These are phyloP conservation scores for Danaus chrysippus DNA, from an alignment of 2,888 invertebrate species.

Conservation along the genomic window DNA sequence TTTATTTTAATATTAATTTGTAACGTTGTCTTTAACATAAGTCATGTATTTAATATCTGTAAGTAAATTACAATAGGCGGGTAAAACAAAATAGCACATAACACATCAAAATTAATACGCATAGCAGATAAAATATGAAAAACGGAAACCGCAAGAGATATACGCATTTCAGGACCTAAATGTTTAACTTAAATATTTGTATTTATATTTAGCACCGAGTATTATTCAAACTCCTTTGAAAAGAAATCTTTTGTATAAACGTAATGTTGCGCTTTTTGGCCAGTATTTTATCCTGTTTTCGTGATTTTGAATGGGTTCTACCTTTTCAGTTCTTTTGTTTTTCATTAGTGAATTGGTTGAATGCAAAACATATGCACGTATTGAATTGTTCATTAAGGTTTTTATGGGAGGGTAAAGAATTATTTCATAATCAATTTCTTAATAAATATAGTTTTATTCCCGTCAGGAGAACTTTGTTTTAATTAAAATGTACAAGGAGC, in stretches of 20 bases:
- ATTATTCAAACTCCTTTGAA: conserved; percentile 17
- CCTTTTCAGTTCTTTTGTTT: background rate
- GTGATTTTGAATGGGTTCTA: background rate
- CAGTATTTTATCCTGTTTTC: background rate
- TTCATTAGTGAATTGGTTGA: too few species aligned
- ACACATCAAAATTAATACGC: background rate
- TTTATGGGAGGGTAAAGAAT: too few species aligned
- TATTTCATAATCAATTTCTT: too few species aligned
- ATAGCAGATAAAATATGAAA: conserved; percentile 1
- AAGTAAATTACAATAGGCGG: background rate
- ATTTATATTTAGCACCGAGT: conserved; percentile 5
- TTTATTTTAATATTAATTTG: background rate
- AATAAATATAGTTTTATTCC: too few species aligned
- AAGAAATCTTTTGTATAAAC: conserved; percentile 21
- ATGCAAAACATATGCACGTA: too few species aligned
- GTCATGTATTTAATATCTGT: background rate
- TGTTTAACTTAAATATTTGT: conserved; percentile 1
- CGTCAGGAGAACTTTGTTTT: too few species aligned
- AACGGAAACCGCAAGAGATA: conserved; percentile 2
- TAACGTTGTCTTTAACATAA: background rate
- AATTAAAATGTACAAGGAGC: too few species aligned
- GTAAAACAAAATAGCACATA: background rate
- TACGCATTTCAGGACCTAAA: background rate
- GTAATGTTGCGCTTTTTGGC: conserved; percentile 10
- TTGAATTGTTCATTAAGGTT: too few species aligned